Evolutionary conservation across 2,113 vertebrate genomes (phyloP).

Genomic region (Chinchilla lanigera): DNA sequence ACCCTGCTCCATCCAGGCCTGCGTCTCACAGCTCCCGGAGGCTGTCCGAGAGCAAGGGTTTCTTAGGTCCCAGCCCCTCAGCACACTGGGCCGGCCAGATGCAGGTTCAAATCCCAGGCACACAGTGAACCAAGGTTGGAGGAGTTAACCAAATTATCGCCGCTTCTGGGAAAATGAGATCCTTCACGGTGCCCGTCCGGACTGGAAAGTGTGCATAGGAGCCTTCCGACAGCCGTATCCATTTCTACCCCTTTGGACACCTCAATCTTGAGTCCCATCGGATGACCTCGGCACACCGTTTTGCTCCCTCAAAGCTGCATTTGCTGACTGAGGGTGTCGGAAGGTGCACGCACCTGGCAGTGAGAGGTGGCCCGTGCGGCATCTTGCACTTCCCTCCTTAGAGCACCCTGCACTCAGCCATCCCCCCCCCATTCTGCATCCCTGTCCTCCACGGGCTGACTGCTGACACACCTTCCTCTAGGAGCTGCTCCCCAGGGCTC

Average conservation of each 20-base stretch:
- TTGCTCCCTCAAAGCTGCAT: background rate
- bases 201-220: background rate
- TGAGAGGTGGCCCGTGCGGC: background rate
- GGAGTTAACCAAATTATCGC: background rate
- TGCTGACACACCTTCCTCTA: background rate
- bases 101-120: background rate
- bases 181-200: fast-evolving
- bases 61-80: background rate
- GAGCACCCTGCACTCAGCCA: background rate
- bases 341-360: fast-evolving
- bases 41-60: background rate
- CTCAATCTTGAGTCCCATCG: background rate
- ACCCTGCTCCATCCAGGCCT: background rate
- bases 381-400: background rate
- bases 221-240: background rate
- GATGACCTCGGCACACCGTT: fast-evolving
- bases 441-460: background rate
- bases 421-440: no score
- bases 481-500: background rate
- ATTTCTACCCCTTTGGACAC: background rate
- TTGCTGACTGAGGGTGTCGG: background rate
- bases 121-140: no score
- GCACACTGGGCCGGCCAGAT: background rate
- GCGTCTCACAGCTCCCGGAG: background rate
- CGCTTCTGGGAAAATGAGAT: background rate